Base-by-base conservation (phyloP, 2,113 vertebrate genomes). In the Phylloscopus trochilus region DNA sequence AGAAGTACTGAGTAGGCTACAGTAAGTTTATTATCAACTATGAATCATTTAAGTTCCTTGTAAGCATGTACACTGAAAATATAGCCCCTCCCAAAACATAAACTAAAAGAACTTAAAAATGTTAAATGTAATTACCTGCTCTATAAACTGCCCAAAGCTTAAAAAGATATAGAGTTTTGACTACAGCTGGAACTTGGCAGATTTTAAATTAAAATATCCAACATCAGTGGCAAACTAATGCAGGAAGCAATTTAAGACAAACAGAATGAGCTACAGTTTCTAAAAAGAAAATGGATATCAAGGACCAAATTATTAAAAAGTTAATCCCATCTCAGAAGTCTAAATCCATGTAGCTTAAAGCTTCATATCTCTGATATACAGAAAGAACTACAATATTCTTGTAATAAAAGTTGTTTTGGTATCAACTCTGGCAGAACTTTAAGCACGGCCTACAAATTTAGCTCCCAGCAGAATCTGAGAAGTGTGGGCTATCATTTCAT, bases 401-500 rank as follows among this genome's bases (percentile, higher is more conserved):
- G 19, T 24, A 80, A 68, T 49, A 58, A 83, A 85, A 17, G 6
- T 49, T n/a, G 5, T 23, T 80, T 83, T 55, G 11, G 9, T 19
- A 39, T n/a, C 73, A 83, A 46, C 8, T 78, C n/a, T 30, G 6
- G 21, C 4, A 31, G 52, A 67, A 46, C 17, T 58, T 74, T 18
- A 75, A 53, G 35, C 10, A 37, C 1, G 2, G 20, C 41, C 37
- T 58, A 33, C 9, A 35, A 56, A n/a, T 60, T 49, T 13, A 74
- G 18, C 44, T 59, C 27, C 20, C 4, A 33, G 53, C 9, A 73
- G 35, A 73, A 28, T 35, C 11, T 63, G 35, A 47, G 35, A 53
- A 59, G n/a, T 0, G 0, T 15, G 10, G 19, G 11, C 23, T 70
- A 6, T 19, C 4, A 3, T 33, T 23, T n/a, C 15, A 18, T 46